Conservation (phyloP, 2,113 vertebrate species). For the Xiphophorus couchianus region DNA sequence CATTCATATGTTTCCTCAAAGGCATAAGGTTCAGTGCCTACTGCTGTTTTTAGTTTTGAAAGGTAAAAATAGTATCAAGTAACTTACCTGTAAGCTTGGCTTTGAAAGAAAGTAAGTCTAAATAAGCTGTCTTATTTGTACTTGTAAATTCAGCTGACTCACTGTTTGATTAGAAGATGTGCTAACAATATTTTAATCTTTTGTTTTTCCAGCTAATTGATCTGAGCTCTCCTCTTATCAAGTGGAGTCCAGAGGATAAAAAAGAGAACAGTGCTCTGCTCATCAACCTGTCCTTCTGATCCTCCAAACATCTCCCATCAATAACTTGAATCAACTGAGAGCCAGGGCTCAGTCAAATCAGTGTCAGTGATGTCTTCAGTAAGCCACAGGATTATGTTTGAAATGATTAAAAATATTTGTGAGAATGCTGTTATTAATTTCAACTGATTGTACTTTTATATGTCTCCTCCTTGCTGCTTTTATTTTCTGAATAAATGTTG, state of each 20-base stretch:
- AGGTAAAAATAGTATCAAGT: too few species aligned
- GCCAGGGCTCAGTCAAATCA: not conserved
- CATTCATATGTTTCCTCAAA: too few species aligned
- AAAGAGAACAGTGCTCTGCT: conserved; percentile 70
- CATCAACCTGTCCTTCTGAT: conserved; percentile 82
- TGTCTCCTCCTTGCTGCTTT: conserved; percentile 40
- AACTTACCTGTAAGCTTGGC: too few species aligned
- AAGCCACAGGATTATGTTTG: conserved; percentile 19
- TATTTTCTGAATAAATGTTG: conserved; percentile 60
- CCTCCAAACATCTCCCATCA: not conserved
- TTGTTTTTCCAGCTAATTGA: conserved; percentile 76
- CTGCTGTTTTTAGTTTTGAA: too few species aligned
- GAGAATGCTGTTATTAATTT: conserved; percentile 15
- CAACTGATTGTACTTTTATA: conserved; percentile 32
- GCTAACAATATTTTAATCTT: not conserved
- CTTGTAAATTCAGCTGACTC: not conserved
- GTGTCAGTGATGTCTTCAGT: conserved; percentile 7
- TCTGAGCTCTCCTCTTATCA: conserved; percentile 81
- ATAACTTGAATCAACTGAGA: not conserved
- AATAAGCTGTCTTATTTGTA: not conserved
- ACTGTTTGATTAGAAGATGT: not conserved
- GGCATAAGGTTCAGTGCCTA: too few species aligned
- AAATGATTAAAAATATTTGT: conserved; percentile 42
- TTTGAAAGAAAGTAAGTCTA: too few species aligned
- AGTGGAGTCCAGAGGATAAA: conserved; percentile 80